Base-by-base conservation (phyloP, 2,888 invertebrate genomes). In the Therioaphis trifolii region DNA sequence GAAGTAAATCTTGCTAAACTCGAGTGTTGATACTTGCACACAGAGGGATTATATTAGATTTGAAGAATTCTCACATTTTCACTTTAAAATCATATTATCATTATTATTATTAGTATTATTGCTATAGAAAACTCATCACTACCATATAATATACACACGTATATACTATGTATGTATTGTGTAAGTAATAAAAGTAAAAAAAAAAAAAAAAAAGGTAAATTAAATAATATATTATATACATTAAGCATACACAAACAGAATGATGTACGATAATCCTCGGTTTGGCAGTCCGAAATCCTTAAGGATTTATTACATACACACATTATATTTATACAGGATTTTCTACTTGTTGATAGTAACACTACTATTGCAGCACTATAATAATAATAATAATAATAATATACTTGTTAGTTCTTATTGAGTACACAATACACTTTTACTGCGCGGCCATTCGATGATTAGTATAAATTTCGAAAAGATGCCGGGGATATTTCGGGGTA, bases 281-380 rank as follows among this genome's bases (percentile, higher is more conserved):
- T 14, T n/a, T 61, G 43, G 27, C 29, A 71, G 27, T 76, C 27
- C 14, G 15, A 46, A 63, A 76, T n/a, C 46, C 63, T n/a, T n/a
- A 21, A 76, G n/a, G 61, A 61, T 76, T 75, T 75, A 58, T 75
- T 61, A 27, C n/a, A 35, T 29, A n/a, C n/a, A n/a, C n/a, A n/a
- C n/a, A n/a, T n/a, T n/a, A n/a, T n/a, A n/a, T n/a, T n/a, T n/a
- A n/a, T n/a, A n/a, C n/a, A n/a, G n/a, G n/a, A n/a, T n/a, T n/a
- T n/a, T n/a, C n/a, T n/a, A n/a, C 74, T 61, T 61, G 76, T 76
- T 61, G 61, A 46, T 76, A 46, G 61, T 76, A 43, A 61, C 55
- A 29, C 21, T 46, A 5, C 0, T 18, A 55, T 49, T 18, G n/a
- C n/a, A n/a, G n/a, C n/a, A n/a, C n/a, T n/a, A n/a, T n/a, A n/a